Conservation (phyloP, 2,113 vertebrate species). For the Trachemys scripta region DNA sequence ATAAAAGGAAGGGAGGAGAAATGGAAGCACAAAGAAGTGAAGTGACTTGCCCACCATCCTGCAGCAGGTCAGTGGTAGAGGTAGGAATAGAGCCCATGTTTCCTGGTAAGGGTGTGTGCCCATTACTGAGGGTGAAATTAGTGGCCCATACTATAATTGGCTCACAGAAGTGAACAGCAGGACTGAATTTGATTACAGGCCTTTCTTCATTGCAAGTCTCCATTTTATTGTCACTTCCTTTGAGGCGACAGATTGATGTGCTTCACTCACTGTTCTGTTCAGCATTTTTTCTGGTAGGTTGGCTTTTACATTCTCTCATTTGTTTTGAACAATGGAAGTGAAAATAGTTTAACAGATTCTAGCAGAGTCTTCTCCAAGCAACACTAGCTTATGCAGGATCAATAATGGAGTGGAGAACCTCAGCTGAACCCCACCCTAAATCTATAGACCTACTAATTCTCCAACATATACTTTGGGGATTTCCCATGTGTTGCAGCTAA, state of each 20-base stretch:
- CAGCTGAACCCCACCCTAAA: not conserved
- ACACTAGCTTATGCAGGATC: fast-evolving
- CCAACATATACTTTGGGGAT: not conserved
- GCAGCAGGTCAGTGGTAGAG: not conserved
- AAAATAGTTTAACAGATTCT: not conserved
- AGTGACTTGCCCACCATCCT: not conserved
- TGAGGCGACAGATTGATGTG: not conserved
- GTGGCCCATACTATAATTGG: not conserved
- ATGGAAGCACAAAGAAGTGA: not conserved
- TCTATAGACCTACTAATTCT: not conserved
- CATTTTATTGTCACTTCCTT: not conserved
- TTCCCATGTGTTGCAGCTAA: not conserved
- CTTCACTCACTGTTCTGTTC: not conserved
- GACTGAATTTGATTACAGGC: not conserved
- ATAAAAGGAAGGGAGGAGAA: not conserved
- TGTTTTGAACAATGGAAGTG: constrained; percentile 20
- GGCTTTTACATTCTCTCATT: fast-evolving
- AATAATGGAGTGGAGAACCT: not conserved
- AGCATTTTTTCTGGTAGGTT: not conserved
- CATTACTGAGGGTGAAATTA: not conserved
- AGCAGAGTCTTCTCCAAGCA: not conserved
- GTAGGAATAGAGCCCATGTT: not conserved
- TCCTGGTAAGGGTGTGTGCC: constrained; percentile 29
- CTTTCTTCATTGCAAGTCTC: not conserved
- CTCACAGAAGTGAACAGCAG: not conserved